phyloP scores from a whole-genome alignment of 2,888 invertebrate species.

The Cataglyphis rosenhaueri region DNA sequence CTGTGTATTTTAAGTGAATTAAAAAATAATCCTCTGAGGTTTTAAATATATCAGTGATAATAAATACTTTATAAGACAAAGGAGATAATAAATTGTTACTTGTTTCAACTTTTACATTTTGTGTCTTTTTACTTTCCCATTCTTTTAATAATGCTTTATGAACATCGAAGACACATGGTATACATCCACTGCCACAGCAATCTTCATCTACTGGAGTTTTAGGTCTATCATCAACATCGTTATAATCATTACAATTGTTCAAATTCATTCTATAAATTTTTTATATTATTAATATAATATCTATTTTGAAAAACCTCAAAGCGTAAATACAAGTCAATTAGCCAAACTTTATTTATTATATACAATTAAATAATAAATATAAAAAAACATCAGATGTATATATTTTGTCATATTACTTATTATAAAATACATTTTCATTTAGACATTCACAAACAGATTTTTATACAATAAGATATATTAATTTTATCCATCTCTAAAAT shows the following conservation, averaged over 20 bases:
- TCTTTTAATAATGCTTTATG: conserved; percentile 77
- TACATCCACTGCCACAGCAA: conserved; percentile 82
- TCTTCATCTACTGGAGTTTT: conserved; percentile 77
- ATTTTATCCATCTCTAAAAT: neutral
- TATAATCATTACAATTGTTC: conserved; percentile 15
- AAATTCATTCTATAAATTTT: conserved; percentile 37
- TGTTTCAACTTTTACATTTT: conserved; percentile 57
- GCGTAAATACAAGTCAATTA: neutral
- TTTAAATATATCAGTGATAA: conserved; percentile 58
- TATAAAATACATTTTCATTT: neutral
- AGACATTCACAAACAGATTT: neutral
- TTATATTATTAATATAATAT: conserved; percentile 3
- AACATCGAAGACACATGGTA: conserved; percentile 82
- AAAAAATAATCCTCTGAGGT: conserved; percentile 70
- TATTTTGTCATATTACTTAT: neutral
- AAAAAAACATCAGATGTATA: neutral
- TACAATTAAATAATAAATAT: neutral
- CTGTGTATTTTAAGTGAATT: conserved; percentile 68
- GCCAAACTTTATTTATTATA: neutral
- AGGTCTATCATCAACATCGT: conserved; percentile 70
- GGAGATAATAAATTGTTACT: conserved; percentile 65
- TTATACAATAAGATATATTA: neutral
- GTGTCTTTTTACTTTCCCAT: conserved; percentile 73
- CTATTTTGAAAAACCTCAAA: neutral
- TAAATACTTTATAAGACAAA: conserved; percentile 72